Evolutionary conservation across 2,888 invertebrate genomes (phyloP).

Genomic region (Omphaloscelis lunosa): DNA sequence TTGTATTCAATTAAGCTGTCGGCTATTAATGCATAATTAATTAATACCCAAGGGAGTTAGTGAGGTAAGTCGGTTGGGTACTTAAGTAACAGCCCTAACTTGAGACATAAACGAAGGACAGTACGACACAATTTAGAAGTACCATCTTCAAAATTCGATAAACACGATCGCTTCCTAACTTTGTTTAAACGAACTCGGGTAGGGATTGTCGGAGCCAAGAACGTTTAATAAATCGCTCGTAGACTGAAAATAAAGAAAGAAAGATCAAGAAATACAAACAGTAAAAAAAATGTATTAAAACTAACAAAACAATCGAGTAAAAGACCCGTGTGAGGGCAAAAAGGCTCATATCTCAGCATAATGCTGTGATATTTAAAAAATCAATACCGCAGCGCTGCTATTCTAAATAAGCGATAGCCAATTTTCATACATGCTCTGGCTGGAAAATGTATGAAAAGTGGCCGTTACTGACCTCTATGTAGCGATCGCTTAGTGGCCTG

Average conservation of each 20-base stretch:
- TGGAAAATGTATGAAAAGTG: background rate
- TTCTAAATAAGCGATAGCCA: background rate
- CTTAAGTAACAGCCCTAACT: conserved; percentile 30
- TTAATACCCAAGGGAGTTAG: conserved; percentile 15
- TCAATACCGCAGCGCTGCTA: too few relatives aligned
- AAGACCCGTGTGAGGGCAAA: too few relatives aligned
- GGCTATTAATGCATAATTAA: conserved; percentile 33
- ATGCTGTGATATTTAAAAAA: too few relatives aligned
- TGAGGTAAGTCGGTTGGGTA: conserved; percentile 5
- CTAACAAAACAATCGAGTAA: background rate
- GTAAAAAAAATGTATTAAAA: background rate
- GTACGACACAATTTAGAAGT: conserved; percentile 26
- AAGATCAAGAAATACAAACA: background rate
- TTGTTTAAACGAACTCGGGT: background rate
- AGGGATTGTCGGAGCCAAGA: background rate
- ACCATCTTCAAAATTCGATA: background rate
- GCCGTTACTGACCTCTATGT: background rate
- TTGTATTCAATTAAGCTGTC: conserved; percentile 32
- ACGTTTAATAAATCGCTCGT: background rate
- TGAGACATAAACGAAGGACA: conserved; percentile 8
- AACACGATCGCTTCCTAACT: background rate
- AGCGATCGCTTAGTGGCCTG: background rate
- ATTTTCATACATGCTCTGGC: too few relatives aligned
- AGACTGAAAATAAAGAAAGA: background rate
- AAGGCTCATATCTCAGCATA: too few relatives aligned